Evolutionary conservation across 2,888 invertebrate species (phyloP), one percentile per base, ranked within the genome.

Genomic region (Lasioglossum vierecki): DNA sequence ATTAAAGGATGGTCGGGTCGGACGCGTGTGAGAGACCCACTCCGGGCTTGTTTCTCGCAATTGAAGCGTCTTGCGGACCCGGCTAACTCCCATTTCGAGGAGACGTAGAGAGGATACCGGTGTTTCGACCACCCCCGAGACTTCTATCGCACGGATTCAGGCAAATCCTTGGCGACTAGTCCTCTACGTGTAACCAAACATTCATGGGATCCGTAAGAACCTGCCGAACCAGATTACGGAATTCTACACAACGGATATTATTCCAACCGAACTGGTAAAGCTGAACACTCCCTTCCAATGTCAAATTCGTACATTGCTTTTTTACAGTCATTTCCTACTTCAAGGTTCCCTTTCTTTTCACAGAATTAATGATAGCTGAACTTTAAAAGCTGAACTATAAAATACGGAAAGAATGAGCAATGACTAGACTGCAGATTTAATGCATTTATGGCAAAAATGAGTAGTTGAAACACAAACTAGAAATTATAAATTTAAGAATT

Each of bases 1-100:
- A 96, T 96, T 96, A 96, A 96, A 96, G 96, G 95, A 96, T 96
- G 95, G 95, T 93, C 91, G 94, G 92, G 91, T 93, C 86, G 85
- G 87, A 88, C 80, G 83, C 92, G 92, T 87, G 84, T 73, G 90
- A 86, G 89, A 88, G 86, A 80, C 80, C 82, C 66, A 46, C 63
- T 84, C 74, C 66, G 30, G 79, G 84, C 81, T 86, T 77, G 87
- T 86, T 89, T 84, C 89, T 89, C 87, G 92, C 93, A 93, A 90
- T 90, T 85, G 90, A 88, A 91, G 91, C 92, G 86, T 90, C 92
- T 91, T 89, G 86, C 83, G 82, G 85, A 87, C 83, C 78, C 30
- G 63, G 75, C 84, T 76, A 88, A 76, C 82, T 84, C 84, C 88
- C 83, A 87, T 89, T 87, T 83, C 86, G 80, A 82, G 80, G 60